phyloP scores from a whole-genome alignment of 1,140 invertebrate genomes.

The Hermetia illucens region DNA sequence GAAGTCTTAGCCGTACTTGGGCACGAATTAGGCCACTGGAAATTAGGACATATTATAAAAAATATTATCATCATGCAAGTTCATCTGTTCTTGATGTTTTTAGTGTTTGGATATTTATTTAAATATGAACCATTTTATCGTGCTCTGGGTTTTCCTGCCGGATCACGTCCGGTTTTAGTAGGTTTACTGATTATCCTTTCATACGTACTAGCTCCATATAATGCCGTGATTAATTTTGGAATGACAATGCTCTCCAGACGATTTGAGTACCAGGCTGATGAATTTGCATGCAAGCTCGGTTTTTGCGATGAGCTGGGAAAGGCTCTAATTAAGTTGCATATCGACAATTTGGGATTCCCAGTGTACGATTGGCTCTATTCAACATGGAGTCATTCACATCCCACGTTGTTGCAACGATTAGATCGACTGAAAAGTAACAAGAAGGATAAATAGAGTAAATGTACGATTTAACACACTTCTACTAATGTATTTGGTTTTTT shows the following conservation, averaged over 20 bases:
- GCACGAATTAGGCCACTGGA: constrained; percentile 98
- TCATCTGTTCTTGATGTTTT: constrained; percentile 62
- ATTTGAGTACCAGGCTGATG: constrained; percentile 97
- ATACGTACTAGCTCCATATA: constrained; percentile 86
- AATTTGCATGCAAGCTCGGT: constrained; percentile 71
- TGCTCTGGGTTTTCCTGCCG: constrained; percentile 72
- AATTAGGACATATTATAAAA: constrained; percentile 78
- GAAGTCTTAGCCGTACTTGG: constrained; percentile 91
- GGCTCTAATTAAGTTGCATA: constrained; percentile 82
- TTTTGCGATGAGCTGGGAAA: constrained; percentile 53
- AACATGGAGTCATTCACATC: constrained; percentile 91
- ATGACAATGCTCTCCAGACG: constrained; percentile 51
- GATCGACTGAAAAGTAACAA: constrained; percentile 21
- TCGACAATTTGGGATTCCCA: constrained; percentile 91
- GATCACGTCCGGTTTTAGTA: constrained; percentile 73
- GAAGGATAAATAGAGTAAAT: not conserved
- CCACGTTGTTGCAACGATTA: constrained; percentile 84
- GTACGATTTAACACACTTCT: not conserved
- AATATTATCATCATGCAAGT: constrained; percentile 73
- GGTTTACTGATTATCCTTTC: constrained; percentile 85
- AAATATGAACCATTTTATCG: constrained; percentile 63
- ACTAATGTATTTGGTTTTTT: not conserved
- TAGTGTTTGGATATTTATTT: constrained; percentile 75
- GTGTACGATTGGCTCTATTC: constrained; percentile 83
- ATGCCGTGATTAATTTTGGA: constrained; percentile 63